These are phyloP conservation scores for Smithornis capensis DNA, from an alignment of 2,113 vertebrate species.

Conservation along the genomic window DNA sequence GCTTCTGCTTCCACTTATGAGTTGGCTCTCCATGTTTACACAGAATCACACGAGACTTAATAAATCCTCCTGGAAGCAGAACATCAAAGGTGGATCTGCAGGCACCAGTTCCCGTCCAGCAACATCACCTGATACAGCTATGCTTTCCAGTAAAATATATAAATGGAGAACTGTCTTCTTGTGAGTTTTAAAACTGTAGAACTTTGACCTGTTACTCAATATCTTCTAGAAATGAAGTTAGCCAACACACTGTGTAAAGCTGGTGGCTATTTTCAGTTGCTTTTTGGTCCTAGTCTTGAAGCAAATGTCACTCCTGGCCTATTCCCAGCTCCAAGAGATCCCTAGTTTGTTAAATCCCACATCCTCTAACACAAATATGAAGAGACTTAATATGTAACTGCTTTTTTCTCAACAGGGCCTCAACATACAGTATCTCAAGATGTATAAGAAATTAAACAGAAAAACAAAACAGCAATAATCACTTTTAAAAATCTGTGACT, in stretches of 20 bases:
- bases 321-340: neutral
- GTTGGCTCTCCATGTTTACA: neutral
- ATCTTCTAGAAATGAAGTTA: neutral
- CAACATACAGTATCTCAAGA: neutral
- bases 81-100: neutral
- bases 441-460: neutral
- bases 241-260: neutral
- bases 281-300: neutral
- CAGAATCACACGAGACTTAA: neutral
- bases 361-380: neutral
- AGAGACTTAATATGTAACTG: fast-evolving
- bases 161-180: neutral
- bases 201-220: neutral
- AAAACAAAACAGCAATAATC: neutral
- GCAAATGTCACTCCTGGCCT: neutral
- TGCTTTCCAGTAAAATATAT: neutral
- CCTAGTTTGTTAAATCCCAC: neutral
- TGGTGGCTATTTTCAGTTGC: neutral
- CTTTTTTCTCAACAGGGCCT: neutral
- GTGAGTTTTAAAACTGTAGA: neutral
- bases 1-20: neutral
- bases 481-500: neutral
- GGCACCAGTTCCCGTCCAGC: neutral
- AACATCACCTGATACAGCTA: neutral
- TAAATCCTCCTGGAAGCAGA: neutral